Base-by-base conservation (phyloP, 2,888 invertebrate genomes). In the Nemotelus pantherinus region DNA sequence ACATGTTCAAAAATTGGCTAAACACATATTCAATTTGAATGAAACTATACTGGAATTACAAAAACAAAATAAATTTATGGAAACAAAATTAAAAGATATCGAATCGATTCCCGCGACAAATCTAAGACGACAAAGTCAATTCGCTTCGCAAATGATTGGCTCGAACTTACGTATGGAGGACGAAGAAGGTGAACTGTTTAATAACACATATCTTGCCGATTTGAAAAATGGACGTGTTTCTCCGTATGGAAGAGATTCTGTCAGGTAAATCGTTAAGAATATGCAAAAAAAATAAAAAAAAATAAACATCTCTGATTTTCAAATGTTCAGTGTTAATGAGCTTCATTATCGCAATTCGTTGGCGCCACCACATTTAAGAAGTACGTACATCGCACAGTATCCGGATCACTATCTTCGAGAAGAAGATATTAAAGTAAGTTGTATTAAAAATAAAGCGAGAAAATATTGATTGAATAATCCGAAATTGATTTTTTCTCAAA, bases 131-230 rank as follows among this genome's bases (percentile, higher is more conserved):
- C 70, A 55, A 47, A 58, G 55, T 43, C 78, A 79, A 41, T 67
- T 76, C 45, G 50, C 57, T 39, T 71, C 80, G n/a, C 76, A 81
- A n/a, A 83, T 83, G 78, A 76, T 84, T 39, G 83, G 82, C 53
- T 82, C 84, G 3, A 89, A 90, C 80, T 87, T 93, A 44, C 90
- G 91, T 82, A 93, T 93, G 91, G 95, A 95, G 67, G 96, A 96
- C 83, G 96, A 96, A 84, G 94, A 94, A 81, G 94, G 93, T 64
- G 95, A 95, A 84, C 88, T 93, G 64, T 95, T 95, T 84, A 94
- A 95, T 85, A 94, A 93, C 81, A 93, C 93, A 71, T 94, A 93
- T 84, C 88, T 96, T 80, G 89, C 89, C 0, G 93, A 92, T 84
- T 86, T 93, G 82, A 90, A 93, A 82, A 88, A 88, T 77, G 89